A percentile compares a stretch with the other conserved stretches of the same genome.
Conservation (phyloP, 1,140 invertebrate genomes). For the Drosophila ogumai region DNA sequence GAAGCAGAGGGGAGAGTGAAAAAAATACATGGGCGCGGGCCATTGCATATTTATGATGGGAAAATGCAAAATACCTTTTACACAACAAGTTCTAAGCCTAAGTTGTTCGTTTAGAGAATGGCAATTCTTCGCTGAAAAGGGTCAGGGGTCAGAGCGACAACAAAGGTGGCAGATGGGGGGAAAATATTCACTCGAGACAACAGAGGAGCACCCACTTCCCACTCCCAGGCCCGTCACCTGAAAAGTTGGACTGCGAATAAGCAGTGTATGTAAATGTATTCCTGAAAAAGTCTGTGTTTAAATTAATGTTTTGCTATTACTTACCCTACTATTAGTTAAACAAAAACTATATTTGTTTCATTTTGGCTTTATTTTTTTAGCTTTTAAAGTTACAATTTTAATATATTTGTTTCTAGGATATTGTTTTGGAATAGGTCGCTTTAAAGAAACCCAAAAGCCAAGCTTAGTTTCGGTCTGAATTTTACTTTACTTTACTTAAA, state of each 20-base stretch:
- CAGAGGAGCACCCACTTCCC: neutral
- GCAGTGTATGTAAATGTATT: neutral
- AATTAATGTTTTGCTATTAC: neutral
- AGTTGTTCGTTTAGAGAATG: conserved; percentile 42
- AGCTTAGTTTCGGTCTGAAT: neutral
- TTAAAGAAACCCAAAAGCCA: neutral
- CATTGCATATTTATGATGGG: conserved; percentile 44
- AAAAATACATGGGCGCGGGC: conserved; percentile 18
- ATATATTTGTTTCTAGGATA: neutral
- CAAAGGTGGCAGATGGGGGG: conserved; percentile 22
- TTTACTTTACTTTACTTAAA: neutral
- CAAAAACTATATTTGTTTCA: neutral
- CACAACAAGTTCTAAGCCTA: conserved; percentile 34
- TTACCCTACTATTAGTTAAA: neutral
- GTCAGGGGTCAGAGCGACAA: conserved; percentile 14
- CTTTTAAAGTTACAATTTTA: neutral
- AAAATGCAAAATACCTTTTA: conserved; percentile 31
- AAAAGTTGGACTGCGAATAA: neutral
- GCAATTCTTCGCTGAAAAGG: conserved; percentile 14
- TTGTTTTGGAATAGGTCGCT: neutral
- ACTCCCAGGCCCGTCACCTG: neutral
- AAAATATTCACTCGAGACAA: conserved; percentile 16
- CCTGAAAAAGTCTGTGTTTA: neutral
- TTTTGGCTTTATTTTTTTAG: neutral
- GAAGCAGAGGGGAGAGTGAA: too few species aligned